phyloP scores from a whole-genome alignment of 1,140 invertebrate genomes.

The Scaptomyza montana region DNA sequence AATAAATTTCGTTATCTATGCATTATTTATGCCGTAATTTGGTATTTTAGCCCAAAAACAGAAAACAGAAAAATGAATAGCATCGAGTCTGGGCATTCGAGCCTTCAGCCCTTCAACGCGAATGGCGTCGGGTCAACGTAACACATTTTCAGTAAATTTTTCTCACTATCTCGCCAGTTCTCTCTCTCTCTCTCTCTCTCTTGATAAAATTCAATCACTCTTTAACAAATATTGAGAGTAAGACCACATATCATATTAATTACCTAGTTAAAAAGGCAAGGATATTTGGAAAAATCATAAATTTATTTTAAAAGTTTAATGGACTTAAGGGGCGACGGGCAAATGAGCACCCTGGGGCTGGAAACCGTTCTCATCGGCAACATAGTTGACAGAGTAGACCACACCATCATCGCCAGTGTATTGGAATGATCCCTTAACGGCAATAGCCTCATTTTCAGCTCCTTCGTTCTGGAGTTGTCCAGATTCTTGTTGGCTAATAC shows the following conservation, averaged over 20 bases:
- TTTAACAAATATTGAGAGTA: too few relatives aligned
- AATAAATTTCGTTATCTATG: slow-evolving; percentile 83
- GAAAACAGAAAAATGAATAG: slow-evolving; percentile 76
- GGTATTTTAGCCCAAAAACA: slow-evolving; percentile 78
- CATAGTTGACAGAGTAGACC: slow-evolving; percentile 52
- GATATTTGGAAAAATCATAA: neutral
- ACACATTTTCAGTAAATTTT: slow-evolving; percentile 73
- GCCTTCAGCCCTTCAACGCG: slow-evolving; percentile 37
- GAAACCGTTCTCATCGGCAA: slow-evolving; percentile 87
- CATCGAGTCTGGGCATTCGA: slow-evolving; percentile 37
- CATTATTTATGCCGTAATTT: slow-evolving; percentile 83
- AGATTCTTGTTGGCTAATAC: slow-evolving; percentile 84
- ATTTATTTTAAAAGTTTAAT: slow-evolving; percentile 12
- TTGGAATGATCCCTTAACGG: slow-evolving; percentile 49
- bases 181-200: neutral
- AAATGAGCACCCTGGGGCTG: slow-evolving; percentile 87
- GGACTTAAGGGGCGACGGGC: slow-evolving; percentile 83
- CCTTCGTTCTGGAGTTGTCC: slow-evolving; percentile 27
- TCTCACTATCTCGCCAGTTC: neutral
- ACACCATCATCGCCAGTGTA: slow-evolving; percentile 55
- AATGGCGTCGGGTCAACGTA: slow-evolving; percentile 71
- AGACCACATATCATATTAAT: too few relatives aligned
- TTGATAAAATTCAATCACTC: neutral
- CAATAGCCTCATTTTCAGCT: slow-evolving; percentile 51
- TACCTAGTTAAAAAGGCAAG: neutral